These are phyloP conservation scores for Apamea monoglypha DNA, from an alignment of 2,888 invertebrate genomes.

Conservation along the genomic window DNA sequence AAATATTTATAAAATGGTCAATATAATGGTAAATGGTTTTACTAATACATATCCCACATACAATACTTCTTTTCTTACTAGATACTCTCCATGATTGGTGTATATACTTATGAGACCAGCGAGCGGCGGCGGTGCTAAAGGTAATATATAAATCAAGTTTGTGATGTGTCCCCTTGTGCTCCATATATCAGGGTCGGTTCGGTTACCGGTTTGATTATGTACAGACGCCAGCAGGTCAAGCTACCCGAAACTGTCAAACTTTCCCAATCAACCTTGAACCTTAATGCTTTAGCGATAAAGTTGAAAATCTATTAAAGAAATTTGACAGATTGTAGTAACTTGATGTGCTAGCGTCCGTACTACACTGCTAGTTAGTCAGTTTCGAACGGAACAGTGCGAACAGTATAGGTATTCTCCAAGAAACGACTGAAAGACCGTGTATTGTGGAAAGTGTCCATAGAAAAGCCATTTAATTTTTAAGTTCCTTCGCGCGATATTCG, in stretches of 20 bases:
- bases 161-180: background rate
- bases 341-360: too few relatives aligned
- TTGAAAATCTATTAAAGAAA: too few relatives aligned
- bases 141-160: background rate
- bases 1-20: background rate
- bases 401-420: background rate
- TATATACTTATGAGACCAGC: background rate
- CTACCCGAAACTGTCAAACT: too few relatives aligned
- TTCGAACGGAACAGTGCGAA: background rate
- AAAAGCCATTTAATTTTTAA: background rate
- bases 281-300: too few relatives aligned
- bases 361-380: background rate
- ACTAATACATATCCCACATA: background rate
- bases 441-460: background rate
- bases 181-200: background rate
- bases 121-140: background rate
- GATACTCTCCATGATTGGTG: background rate
- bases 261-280: too few relatives aligned
- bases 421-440: background rate
- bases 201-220: background rate
- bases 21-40: background rate
- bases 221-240: too few relatives aligned
- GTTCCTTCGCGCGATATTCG: background rate
- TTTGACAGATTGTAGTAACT: too few relatives aligned
- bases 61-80: background rate